Base-by-base conservation (phyloP, 2,888 invertebrate species). In the Dynastes hyllus region DNA sequence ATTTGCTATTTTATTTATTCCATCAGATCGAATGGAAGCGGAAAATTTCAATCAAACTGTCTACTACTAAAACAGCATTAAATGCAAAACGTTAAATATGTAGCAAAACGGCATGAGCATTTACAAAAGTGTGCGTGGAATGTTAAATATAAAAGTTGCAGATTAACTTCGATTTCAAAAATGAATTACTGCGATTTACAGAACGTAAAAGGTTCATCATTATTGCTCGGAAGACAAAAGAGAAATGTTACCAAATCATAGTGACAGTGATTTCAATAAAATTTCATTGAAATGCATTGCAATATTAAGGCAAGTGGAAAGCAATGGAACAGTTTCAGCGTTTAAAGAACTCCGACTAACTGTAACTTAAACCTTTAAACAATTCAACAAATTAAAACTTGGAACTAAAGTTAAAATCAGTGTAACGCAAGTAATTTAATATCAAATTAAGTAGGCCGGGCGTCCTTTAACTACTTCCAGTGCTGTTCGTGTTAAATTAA, bases 401-500 rank as follows among this genome's bases (percentile, higher is more conserved):
- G 61, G 61, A 75, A 55, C 50, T 75, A 61, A 55, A 75, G 45
- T 65, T 32, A 67, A 79, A 79, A 79, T 79, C 79, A 63, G 67
- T 61, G 71, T 70, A 76, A 79, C 65, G 69, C 67, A 76, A 77
- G 66, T 76, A 76, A 79, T 76, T 76, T 76, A 79, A 76, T 76
- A 53, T 70, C 70, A 70, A 69, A 76, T 76, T 79, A 79, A 79
- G 61, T 76, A 70, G 79, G 69, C 76, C 55, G 53, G 76, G 70
- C 65, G 79, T 78, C 79, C 79, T 79, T 81, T 81, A 82, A 83
- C 83, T 81, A 81, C 83, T 80, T 82, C 81, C 81, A 81, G 61
- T 82, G 81, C 80, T 81, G 81, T 77, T 80, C 79, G 67, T 80
- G 81, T 79, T 81, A 81, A 82, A 81, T 81, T 82, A 82, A 82